Evolutionary conservation across 2,797 vertebrate species (phyloP).

Genomic region (Spatula clypeata): DNA sequence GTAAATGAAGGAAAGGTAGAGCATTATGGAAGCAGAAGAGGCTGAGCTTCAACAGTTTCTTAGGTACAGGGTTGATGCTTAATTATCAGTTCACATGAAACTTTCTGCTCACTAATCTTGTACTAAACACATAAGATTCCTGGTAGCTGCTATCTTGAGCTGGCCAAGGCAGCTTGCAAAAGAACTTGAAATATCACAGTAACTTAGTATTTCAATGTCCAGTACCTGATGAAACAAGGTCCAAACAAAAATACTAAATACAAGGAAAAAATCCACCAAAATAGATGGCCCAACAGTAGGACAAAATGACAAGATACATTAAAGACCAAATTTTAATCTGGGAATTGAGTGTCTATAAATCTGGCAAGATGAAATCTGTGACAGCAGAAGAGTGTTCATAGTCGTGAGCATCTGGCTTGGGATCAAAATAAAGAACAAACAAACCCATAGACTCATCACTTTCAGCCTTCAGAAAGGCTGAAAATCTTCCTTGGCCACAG

Average conservation of each 20-base stretch:
- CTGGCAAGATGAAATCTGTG: not conserved
- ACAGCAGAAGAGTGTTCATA: not conserved
- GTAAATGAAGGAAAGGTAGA: slow-evolving; percentile 36
- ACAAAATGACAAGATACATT: not conserved
- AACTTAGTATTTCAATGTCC: not conserved
- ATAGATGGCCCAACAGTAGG: not conserved
- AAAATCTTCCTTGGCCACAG: not conserved
- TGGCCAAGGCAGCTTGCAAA: not conserved
- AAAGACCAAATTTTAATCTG: not conserved
- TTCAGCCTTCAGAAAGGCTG: not conserved
- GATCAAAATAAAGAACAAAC: not conserved
- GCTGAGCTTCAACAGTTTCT: slow-evolving; percentile 13
- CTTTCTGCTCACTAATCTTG: not conserved
- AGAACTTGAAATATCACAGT: not conserved
- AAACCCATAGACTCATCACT: not conserved
- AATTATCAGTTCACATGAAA: not conserved
- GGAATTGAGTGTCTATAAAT: not conserved
- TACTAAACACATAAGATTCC: not conserved
- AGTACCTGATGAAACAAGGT: not conserved
- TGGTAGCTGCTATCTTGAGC: not conserved
- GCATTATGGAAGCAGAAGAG: not conserved
- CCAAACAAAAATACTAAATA: not conserved
- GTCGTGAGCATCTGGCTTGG: not conserved
- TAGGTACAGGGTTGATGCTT: not conserved
- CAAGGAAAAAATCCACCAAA: not conserved